phyloP scores from a whole-genome alignment of 2,797 vertebrate genomes.

The Aerospiza tachiro region DNA sequence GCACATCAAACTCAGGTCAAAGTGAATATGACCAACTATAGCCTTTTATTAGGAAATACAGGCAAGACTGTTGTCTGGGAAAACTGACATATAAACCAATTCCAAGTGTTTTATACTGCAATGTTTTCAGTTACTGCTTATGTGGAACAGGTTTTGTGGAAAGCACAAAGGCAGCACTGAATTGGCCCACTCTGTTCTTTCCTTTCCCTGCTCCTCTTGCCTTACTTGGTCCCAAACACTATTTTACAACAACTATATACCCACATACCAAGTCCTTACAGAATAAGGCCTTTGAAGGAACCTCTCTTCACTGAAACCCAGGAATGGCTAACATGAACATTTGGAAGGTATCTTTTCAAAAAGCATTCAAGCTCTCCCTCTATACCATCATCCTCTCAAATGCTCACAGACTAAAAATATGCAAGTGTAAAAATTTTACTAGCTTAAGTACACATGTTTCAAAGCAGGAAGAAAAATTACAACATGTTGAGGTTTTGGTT shows the following conservation, averaged over 20 bases:
- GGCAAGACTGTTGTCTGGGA: background rate
- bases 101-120: slow-evolving; percentile 38
- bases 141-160: background rate
- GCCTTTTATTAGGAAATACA: slow-evolving; percentile 35
- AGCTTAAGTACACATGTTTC: background rate
- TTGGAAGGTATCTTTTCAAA: background rate
- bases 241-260: background rate
- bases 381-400: background rate
- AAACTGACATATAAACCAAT: slow-evolving; percentile 32
- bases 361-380: background rate
- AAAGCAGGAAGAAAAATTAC: background rate
- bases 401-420: background rate
- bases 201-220: background rate
- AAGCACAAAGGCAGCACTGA: slow-evolving; percentile 21
- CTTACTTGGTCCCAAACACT: background rate
- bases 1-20: slow-evolving; percentile 26
- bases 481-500: background rate
- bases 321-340: background rate
- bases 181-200: background rate
- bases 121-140: slow-evolving; percentile 34
- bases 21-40: background rate
- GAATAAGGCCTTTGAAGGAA: background rate
- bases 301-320: background rate
- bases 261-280: background rate
- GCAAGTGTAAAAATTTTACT: background rate